A percentile compares a stretch with the other conserved stretches of the same genome.
Conservation (phyloP, 2,888 invertebrate genomes). For the Cephus rjabovi region DNA sequence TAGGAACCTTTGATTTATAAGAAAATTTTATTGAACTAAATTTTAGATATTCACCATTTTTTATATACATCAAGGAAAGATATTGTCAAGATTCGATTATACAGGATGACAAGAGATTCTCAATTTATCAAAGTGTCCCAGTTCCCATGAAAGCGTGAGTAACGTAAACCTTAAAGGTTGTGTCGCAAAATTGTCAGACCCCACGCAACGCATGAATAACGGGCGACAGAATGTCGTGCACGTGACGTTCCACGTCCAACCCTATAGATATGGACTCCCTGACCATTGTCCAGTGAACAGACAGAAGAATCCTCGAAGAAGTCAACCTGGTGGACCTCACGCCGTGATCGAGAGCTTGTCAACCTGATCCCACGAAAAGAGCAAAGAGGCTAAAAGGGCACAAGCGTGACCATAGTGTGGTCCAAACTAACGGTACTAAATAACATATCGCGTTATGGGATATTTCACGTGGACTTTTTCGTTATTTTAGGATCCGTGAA, state of each 20-base stretch:
- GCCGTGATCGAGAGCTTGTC: conserved; percentile 55
- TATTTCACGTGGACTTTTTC: conserved; percentile 33
- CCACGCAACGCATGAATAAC: conserved; percentile 47
- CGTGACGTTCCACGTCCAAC: conserved; percentile 50
- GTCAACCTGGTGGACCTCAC: conserved; percentile 52
- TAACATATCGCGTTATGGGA: conserved; percentile 26
- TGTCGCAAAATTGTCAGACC: conserved; percentile 22
- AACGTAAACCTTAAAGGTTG: conserved; percentile 4
- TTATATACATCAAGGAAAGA: background rate
- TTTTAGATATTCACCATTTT: conserved; percentile 21
- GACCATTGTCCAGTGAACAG: conserved; percentile 46
- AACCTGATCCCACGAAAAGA: background rate
- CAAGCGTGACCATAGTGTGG: conserved; percentile 38
- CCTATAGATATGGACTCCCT: conserved; percentile 32
- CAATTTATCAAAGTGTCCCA: background rate
- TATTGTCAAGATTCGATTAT: background rate
- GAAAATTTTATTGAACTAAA: background rate
- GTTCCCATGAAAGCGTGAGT: background rate
- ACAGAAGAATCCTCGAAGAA: conserved; percentile 45
- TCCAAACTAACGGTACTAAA: conserved; percentile 21
- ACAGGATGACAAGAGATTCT: background rate
- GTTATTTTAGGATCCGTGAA: conserved; percentile 52
- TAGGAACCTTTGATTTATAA: background rate
- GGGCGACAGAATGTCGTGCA: conserved; percentile 51
- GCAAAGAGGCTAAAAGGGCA: conserved; percentile 22